These are phyloP conservation scores for Lasioglossum malachurum DNA, from an alignment of 2,888 invertebrate species.

Conservation along the genomic window DNA sequence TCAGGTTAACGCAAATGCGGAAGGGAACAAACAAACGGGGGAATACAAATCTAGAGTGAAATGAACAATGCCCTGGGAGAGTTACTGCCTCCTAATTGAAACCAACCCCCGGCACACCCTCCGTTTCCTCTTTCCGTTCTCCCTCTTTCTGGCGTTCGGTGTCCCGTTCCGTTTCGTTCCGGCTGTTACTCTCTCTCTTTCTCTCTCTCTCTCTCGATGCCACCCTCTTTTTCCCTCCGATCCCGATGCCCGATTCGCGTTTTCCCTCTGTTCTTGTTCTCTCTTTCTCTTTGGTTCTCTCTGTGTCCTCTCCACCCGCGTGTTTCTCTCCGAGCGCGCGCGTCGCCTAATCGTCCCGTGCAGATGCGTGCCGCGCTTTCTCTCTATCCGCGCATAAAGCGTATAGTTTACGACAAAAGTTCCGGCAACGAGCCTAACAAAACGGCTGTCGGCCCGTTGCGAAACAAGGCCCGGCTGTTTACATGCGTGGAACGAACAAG, in stretches of 20 bases:
- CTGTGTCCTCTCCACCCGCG: not conserved
- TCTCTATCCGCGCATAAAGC: slow-evolving; percentile 75
- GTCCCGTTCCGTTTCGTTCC: slow-evolving; percentile 24
- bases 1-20: slow-evolving; percentile 74
- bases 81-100: slow-evolving; percentile 85
- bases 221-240: slow-evolving; percentile 32
- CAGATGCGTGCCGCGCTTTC: slow-evolving; percentile 81
- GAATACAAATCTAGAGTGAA: slow-evolving; percentile 84
- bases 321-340: slow-evolving; percentile 54
- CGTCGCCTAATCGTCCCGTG: slow-evolving; percentile 81
- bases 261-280: slow-evolving; percentile 1
- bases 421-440: slow-evolving; percentile 69
- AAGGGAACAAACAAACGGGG: slow-evolving; percentile 80
- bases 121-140: slow-evolving; percentile 67
- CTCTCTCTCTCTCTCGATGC: slow-evolving; percentile 1
- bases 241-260: slow-evolving; percentile 14
- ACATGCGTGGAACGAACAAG: slow-evolving; percentile 68
- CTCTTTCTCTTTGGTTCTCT: not conserved
- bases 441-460: slow-evolving; percentile 72
- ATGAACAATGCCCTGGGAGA: slow-evolving; percentile 84
- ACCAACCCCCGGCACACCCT: slow-evolving; percentile 78
- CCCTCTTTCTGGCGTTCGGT: slow-evolving; percentile 29
- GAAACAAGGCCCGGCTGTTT: slow-evolving; percentile 64
- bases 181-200: slow-evolving; percentile 7
- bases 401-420: slow-evolving; percentile 77